Percentiles rank a stretch among this genome's conserved stretches.
Conservation (phyloP, 2,797 vertebrate species). For the Carcharodon carcharias region DNA sequence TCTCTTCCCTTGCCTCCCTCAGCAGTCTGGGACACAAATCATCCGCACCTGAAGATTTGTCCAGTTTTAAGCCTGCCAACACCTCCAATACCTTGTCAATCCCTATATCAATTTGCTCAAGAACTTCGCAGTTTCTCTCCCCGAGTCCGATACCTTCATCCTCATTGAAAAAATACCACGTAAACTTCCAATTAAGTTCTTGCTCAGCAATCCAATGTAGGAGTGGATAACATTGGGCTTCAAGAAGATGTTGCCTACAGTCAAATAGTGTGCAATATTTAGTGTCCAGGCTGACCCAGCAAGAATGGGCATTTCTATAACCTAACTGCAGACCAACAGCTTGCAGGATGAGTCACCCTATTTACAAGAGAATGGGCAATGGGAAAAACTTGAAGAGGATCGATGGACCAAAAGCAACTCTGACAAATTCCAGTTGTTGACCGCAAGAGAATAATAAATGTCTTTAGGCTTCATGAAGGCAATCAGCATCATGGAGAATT, state of each 20-base stretch:
- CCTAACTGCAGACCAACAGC: neutral
- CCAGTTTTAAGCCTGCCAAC: too few species aligned
- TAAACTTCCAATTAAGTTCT: neutral
- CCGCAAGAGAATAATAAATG: neutral
- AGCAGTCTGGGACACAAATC: too few species aligned
- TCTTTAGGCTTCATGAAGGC: neutral
- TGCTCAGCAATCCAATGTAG: neutral
- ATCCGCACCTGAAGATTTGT: too few species aligned
- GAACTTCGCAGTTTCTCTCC: too few species aligned
- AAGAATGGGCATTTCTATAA: neutral
- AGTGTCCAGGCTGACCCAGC: neutral
- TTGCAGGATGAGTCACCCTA: neutral
- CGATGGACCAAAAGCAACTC: neutral
- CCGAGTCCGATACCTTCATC: too few species aligned
- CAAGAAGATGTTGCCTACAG: neutral
- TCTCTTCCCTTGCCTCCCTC: too few species aligned
- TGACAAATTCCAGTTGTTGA: slow-evolving; percentile 8
- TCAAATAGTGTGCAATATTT: neutral
- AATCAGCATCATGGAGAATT: neutral
- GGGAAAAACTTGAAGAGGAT: neutral
- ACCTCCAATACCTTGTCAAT: too few species aligned
- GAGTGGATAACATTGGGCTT: neutral
- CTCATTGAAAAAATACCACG: neutral
- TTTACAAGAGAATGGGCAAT: neutral
- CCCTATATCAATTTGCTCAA: too few species aligned